phyloP scores from a whole-genome alignment of 2,113 vertebrate genomes.

The Percina caprodes region DNA sequence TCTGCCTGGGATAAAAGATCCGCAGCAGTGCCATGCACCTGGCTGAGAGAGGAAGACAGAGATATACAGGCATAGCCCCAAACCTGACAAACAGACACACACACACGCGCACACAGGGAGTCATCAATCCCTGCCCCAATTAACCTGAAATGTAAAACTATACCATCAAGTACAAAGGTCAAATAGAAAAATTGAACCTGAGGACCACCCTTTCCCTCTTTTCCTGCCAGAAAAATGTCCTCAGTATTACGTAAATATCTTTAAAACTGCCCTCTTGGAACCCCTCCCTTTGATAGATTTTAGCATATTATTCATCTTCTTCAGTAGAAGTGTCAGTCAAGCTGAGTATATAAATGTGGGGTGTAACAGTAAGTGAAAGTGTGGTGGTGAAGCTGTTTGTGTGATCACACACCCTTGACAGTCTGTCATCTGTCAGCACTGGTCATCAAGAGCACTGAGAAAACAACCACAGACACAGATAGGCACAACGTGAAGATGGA shows the following conservation, averaged over 20 bases:
- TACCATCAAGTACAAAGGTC: conserved; percentile 74
- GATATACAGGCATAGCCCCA: conserved; percentile 48
- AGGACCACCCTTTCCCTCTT: conserved; percentile 35
- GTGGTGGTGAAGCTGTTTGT: conserved; percentile 62
- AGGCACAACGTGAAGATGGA: conserved; percentile 34
- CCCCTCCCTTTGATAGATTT: background rate
- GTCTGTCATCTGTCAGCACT: conserved; percentile 78
- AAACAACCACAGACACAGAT: conserved; percentile 69
- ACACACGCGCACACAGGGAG: conserved; percentile 28
- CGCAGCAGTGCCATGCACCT: conserved; percentile 74
- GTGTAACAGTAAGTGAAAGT: conserved; percentile 68
- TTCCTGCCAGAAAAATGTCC: conserved; percentile 17
- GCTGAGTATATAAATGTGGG: conserved; percentile 27
- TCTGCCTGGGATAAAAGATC: conserved; percentile 86
- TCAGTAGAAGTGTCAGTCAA: conserved; percentile 1
- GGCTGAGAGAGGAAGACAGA: conserved; percentile 66
- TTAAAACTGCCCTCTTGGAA: too few species aligned
- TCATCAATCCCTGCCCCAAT: conserved; percentile 71
- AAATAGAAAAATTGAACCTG: conserved; percentile 55
- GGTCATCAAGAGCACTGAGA: conserved; percentile 61
- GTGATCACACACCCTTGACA: conserved; percentile 79
- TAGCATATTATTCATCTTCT: background rate
- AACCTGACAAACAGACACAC: conserved; percentile 34
- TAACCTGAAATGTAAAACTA: conserved; percentile 79
- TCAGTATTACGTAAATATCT: background rate